phyloP scores from a whole-genome alignment of 1,140 invertebrate genomes.

The Yoshiicerus persimilis region DNA sequence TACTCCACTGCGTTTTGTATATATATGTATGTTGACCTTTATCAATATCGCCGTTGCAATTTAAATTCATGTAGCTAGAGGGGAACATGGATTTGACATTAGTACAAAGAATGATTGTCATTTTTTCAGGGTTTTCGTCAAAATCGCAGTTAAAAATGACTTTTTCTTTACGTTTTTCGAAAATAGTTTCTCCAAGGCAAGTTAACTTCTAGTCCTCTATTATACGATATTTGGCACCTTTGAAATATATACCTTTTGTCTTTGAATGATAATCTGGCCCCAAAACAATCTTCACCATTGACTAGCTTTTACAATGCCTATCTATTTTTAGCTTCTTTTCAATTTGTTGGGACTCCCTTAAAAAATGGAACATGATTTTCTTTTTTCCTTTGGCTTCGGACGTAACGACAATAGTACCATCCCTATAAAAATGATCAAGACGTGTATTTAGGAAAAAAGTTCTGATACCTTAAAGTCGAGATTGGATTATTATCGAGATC shows the following conservation, averaged over 20 bases:
- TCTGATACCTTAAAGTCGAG: background rate
- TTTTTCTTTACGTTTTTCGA: background rate
- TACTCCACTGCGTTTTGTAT: background rate
- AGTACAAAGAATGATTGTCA: background rate
- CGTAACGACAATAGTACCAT: background rate
- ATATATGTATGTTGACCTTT: too few species aligned
- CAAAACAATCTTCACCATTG: background rate
- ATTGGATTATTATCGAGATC: background rate
- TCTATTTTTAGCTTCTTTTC: background rate
- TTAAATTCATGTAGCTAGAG: background rate
- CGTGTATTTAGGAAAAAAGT: background rate
- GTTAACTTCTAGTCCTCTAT: background rate
- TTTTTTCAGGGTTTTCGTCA: background rate
- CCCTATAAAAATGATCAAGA: background rate
- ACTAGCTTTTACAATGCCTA: too few species aligned
- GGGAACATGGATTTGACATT: background rate
- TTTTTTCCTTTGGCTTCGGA: background rate
- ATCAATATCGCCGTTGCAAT: background rate
- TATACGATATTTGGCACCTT: background rate
- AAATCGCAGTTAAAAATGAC: background rate
- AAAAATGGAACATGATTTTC: background rate
- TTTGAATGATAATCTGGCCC: background rate
- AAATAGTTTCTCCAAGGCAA: background rate
- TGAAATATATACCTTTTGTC: background rate
- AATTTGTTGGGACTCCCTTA: background rate